Conservation (phyloP, 2,888 invertebrate genomes). For the Hyalella azteca region DNA sequence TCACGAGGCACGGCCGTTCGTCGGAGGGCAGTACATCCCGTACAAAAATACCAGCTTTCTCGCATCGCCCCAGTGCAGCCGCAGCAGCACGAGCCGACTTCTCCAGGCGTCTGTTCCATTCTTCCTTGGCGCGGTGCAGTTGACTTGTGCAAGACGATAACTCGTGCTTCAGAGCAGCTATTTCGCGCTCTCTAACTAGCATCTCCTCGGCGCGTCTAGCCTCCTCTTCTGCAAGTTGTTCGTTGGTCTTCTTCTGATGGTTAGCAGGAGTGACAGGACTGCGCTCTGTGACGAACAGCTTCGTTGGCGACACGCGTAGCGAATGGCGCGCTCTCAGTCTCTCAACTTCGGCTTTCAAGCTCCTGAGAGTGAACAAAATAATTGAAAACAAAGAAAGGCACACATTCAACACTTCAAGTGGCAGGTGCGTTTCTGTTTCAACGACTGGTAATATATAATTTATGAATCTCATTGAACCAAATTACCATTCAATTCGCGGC, state of each 20-base stretch:
- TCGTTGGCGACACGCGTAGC: conserved; percentile 38
- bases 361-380: conserved; percentile 62
- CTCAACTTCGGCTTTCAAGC: conserved; percentile 74
- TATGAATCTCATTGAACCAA: too few relatives aligned
- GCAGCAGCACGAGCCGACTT: conserved; percentile 50
- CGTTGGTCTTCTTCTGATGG: background rate
- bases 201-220: conserved; percentile 71
- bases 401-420: too few relatives aligned
- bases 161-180: conserved; percentile 69
- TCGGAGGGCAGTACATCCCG: conserved; percentile 61
- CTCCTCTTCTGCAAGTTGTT: conserved; percentile 71
- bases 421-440: too few relatives aligned
- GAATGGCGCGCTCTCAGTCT: conserved; percentile 69
- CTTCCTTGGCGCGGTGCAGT: conserved; percentile 67
- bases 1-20: conserved; percentile 69
- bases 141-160: conserved; percentile 70
- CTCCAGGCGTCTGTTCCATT: background rate
- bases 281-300: background rate
- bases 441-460: too few relatives aligned
- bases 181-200: conserved; percentile 65
- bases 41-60: conserved; percentile 69
- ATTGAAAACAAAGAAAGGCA: too few relatives aligned
- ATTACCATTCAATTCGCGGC: too few relatives aligned
- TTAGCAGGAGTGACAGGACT: background rate
- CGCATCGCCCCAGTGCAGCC: conserved; percentile 67